Conservation (phyloP, 2,113 vertebrate species). For the Chroicocephalus ridibundus region DNA sequence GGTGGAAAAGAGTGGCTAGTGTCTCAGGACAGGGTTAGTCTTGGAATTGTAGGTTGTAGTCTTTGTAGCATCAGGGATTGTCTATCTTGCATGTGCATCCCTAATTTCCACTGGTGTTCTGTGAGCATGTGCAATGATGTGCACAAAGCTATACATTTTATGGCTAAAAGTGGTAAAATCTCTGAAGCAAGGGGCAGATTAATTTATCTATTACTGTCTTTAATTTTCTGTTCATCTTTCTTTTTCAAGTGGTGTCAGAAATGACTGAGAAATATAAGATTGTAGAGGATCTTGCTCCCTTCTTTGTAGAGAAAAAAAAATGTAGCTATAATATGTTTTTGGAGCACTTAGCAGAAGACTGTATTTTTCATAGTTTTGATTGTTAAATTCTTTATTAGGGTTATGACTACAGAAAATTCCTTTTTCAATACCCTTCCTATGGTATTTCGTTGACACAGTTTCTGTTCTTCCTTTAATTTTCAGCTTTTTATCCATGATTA, state of each 20-base stretch:
- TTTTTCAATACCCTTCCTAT: neutral
- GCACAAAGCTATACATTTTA: neutral
- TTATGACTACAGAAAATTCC: neutral
- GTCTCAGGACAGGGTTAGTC: neutral
- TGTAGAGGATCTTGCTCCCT: neutral
- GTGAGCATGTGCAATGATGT: neutral
- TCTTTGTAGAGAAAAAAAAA: neutral
- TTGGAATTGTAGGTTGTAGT: neutral
- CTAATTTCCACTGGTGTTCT: neutral
- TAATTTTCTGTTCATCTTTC: neutral
- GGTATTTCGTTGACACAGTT: neutral
- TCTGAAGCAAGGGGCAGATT: neutral
- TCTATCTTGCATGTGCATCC: neutral
- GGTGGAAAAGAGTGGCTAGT: neutral
- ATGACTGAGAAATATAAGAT: neutral
- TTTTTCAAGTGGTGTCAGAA: neutral
- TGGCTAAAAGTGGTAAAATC: neutral
- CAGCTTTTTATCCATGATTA: neutral
- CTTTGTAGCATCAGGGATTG: neutral
- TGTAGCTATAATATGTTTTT: neutral
- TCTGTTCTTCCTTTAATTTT: neutral
- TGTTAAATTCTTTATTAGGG: neutral
- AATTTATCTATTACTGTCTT: neutral
- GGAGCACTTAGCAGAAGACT: neutral
- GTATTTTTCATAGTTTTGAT: neutral